phyloP scores from a whole-genome alignment of 2,888 invertebrate genomes.

The Metallyticus violacea region DNA sequence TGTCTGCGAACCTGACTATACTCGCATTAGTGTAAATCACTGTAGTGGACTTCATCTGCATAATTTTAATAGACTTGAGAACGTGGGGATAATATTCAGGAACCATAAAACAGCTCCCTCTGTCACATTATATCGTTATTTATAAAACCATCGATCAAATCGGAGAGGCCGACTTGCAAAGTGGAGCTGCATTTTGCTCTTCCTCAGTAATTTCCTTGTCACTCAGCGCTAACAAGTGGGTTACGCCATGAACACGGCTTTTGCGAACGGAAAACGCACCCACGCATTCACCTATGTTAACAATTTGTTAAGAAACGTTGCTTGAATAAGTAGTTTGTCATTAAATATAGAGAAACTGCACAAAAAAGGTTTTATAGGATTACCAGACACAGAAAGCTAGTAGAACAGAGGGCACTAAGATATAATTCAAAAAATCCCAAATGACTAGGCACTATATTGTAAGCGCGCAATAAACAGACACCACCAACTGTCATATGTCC shows the following conservation, averaged over 20 bases:
- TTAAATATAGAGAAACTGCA: too few species aligned
- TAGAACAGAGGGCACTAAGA: too few species aligned
- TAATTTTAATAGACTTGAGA: background rate
- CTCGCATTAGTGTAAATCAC: background rate
- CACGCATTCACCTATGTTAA: too few species aligned
- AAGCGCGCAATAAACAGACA: too few species aligned
- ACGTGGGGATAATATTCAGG: background rate
- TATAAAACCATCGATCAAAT: background rate
- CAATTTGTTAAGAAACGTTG: too few species aligned
- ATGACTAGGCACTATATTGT: too few species aligned
- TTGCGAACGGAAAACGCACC: background rate
- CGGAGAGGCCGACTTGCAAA: background rate
- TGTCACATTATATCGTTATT: background rate
- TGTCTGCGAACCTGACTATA: background rate
- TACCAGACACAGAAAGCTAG: too few species aligned
- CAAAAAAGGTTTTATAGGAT: too few species aligned
- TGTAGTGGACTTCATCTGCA: background rate
- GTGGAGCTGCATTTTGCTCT: background rate
- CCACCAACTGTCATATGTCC: too few species aligned
- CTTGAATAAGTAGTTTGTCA: too few species aligned
- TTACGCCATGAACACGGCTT: background rate
- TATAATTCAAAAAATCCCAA: too few species aligned
- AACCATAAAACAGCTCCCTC: background rate
- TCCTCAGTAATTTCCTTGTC: background rate
- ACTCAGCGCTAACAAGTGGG: background rate